These are phyloP conservation scores for Melieria crassipennis DNA, from an alignment of 2,888 invertebrate species.

Conservation along the genomic window DNA sequence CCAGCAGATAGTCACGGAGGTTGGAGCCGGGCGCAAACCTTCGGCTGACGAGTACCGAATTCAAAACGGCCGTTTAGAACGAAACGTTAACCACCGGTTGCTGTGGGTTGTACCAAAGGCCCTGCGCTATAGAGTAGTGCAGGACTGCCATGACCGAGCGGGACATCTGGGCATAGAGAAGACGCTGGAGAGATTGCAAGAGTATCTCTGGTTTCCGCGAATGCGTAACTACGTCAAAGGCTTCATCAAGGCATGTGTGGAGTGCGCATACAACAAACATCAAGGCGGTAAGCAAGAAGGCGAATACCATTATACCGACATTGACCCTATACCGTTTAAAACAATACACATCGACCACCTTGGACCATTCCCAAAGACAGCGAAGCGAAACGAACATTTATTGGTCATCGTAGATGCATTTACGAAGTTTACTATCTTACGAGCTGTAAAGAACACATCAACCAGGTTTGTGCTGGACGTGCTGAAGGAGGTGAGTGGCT, in stretches of 20 bases:
- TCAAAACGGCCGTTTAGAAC: constrained; percentile 10
- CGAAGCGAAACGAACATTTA: neutral
- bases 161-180: constrained; percentile 33
- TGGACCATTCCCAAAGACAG: neutral
- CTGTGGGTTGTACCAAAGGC: constrained; percentile 25
- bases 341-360: neutral
- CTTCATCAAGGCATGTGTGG: constrained; percentile 5
- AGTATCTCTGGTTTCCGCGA: constrained; percentile 18
- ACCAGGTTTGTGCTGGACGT: neutral
- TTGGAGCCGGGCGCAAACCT: neutral
- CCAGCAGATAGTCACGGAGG: neutral
- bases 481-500: neutral
- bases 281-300: constrained; percentile 9
- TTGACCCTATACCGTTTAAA: constrained; percentile 1
- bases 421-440: neutral
- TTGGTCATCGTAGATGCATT: neutral
- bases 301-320: neutral
- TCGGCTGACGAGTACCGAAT: constrained; percentile 5
- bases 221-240: neutral
- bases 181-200: constrained; percentile 22
- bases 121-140: neutral
- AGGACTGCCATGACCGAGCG: neutral
- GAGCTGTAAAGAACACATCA: neutral
- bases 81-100: neutral
- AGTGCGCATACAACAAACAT: constrained; percentile 9